Evolutionary conservation across 2,888 invertebrate genomes (phyloP).

Genomic region (Rhabditophanes sp.): DNA sequence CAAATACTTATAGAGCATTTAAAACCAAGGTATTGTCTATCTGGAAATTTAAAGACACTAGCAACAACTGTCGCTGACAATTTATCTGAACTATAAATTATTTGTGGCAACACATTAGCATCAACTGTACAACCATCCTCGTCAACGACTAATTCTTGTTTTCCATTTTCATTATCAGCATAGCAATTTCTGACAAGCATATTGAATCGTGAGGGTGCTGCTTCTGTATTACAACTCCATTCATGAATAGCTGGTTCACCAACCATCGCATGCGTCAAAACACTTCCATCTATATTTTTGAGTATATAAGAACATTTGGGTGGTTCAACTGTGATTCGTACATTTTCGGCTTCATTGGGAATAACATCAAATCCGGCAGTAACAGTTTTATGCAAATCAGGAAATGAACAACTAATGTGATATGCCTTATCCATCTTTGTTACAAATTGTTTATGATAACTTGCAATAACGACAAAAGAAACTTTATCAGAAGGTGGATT

Average conservation of each 20-base stretch:
- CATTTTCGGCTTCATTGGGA: conserved; percentile 10
- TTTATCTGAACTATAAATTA: no score
- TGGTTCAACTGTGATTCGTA: conserved; percentile 13
- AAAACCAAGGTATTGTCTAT: conserved; percentile 14
- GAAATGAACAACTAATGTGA: conserved; percentile 35
- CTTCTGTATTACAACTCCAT: conserved; percentile 10
- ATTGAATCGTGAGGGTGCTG: no score
- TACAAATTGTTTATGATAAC: conserved; percentile 40
- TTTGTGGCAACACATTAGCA: no score
- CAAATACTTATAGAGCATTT: conserved; percentile 33
- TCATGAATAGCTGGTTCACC: conserved; percentile 6
- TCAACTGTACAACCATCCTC: conserved; percentile 16
- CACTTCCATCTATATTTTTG: no score
- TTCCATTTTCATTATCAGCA: conserved; percentile 35
- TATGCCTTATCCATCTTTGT: conserved; percentile 42
- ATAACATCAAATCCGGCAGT: conserved; percentile 32
- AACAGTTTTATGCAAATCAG: conserved; percentile 29
- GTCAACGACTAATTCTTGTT: conserved; percentile 27
- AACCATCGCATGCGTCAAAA: neutral
- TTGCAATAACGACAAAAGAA: conserved; percentile 38
- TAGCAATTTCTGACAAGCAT: conserved; percentile 36
- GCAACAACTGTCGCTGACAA: conserved; percentile 26
- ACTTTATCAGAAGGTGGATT: conserved; percentile 37
- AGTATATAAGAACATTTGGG: conserved; percentile 23
- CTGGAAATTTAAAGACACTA: conserved; percentile 37